These are phyloP conservation scores for Mylabris phalerata DNA, from an alignment of 1,140 invertebrate genomes.

Conservation along the genomic window DNA sequence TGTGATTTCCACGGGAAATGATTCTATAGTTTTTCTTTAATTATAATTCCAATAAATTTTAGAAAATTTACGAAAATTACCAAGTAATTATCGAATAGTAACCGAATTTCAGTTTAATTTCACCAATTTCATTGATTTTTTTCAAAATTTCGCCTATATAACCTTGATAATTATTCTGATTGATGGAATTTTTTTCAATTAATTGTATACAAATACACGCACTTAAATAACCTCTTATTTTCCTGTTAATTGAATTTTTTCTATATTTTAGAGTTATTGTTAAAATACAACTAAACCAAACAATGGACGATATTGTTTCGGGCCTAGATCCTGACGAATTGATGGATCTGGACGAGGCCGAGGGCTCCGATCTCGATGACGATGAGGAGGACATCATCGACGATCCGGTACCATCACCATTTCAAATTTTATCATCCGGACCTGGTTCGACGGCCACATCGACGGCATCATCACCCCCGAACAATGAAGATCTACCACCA, in stretches of 20 bases:
- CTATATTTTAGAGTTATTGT: slow-evolving; percentile 17
- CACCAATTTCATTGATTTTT: background rate
- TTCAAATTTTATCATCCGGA: slow-evolving; percentile 41
- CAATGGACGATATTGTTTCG: slow-evolving; percentile 38
- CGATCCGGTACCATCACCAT: slow-evolving; percentile 37
- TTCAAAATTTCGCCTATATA: background rate
- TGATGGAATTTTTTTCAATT: background rate
- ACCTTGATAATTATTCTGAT: background rate
- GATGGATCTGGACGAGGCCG: slow-evolving; percentile 41
- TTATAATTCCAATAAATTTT: no score
- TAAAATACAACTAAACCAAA: slow-evolving; percentile 13
- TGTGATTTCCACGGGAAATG: slow-evolving; percentile 15
- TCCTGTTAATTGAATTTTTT: background rate
- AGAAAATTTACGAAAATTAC: no score
- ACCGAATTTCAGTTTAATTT: no score
- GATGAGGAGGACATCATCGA: slow-evolving; percentile 39
- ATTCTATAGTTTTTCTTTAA: background rate
- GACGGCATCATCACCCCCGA: slow-evolving; percentile 46
- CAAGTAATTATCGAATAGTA: no score
- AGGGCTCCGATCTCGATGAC: slow-evolving; percentile 39
- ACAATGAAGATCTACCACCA: slow-evolving; percentile 46
- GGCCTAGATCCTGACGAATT: slow-evolving; percentile 39
- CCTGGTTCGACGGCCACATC: slow-evolving; percentile 52
- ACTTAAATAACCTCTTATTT: background rate
- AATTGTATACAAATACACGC: background rate